Evolutionary conservation across 2,797 vertebrate species (phyloP).

Genomic region (Poecilia velifera): DNA sequence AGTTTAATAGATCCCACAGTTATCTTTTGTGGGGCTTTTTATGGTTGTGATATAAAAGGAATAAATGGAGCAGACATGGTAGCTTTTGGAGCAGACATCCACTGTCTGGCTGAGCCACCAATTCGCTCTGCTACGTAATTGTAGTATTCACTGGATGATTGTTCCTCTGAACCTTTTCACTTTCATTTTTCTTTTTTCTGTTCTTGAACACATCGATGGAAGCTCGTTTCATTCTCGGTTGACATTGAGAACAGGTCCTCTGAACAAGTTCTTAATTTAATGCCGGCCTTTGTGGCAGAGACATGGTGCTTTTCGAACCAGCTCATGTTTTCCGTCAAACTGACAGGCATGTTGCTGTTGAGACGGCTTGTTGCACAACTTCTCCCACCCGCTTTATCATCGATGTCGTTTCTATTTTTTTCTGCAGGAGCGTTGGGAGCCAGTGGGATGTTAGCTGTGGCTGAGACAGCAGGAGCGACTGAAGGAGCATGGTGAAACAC

Average conservation of each 20-base stretch:
- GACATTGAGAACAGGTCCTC: slow-evolving; percentile 54
- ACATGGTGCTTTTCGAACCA: slow-evolving; percentile 22
- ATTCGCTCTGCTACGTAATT: slow-evolving; percentile 39
- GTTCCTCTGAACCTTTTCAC: slow-evolving; percentile 14
- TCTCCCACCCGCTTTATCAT: neutral
- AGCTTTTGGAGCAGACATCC: slow-evolving; percentile 24
- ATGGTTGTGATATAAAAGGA: slow-evolving; percentile 16
- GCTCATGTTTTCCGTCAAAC: slow-evolving; percentile 35
- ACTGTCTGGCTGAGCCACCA: slow-evolving; percentile 32
- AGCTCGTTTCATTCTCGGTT: slow-evolving; percentile 29
- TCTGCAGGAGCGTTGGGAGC: slow-evolving; percentile 70
- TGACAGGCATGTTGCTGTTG: slow-evolving; percentile 22
- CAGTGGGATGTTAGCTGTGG: slow-evolving; percentile 86
- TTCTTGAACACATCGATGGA: slow-evolving; percentile 39
- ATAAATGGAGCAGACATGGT: neutral
- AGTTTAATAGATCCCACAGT: slow-evolving; percentile 21
- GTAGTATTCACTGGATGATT: slow-evolving; percentile 31
- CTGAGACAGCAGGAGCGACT: slow-evolving; percentile 70
- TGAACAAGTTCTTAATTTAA: slow-evolving; percentile 38
- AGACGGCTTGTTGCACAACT: neutral
- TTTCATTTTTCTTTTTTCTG: slow-evolving; percentile 9
- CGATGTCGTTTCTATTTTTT: slow-evolving; percentile 6
- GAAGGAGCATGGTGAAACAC: slow-evolving; percentile 98
- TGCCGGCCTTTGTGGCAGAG: slow-evolving; percentile 28
- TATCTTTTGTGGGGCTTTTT: slow-evolving; percentile 17